These are phyloP conservation scores for Scylla paramamosain DNA, from an alignment of 1,140 invertebrate genomes.

Conservation along the genomic window DNA sequence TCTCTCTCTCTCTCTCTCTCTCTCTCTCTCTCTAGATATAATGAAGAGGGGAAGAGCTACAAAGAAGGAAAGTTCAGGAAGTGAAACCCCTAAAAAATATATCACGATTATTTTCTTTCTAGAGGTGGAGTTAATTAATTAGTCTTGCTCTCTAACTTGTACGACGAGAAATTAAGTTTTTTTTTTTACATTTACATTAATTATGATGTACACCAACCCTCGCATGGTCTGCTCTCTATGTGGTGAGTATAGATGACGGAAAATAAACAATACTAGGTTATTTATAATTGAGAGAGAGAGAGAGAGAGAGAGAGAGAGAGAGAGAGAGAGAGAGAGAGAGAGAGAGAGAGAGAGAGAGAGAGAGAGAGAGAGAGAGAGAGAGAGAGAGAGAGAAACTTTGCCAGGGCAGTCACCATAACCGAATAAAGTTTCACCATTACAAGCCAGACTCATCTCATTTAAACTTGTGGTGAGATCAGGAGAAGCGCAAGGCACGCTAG, in stretches of 20 bases:
- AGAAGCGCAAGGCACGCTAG: background rate
- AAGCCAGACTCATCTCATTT: background rate
- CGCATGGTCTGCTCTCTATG: background rate
- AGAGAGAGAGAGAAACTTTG: background rate
- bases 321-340: background rate
- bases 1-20: constrained; percentile 17
- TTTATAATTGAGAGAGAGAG: background rate
- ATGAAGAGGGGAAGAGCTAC: background rate
- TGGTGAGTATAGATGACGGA: too few species aligned
- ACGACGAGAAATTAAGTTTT: background rate
- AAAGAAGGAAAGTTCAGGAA: background rate
- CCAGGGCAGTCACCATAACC: background rate
- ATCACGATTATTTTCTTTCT: background rate
- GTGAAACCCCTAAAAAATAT: background rate
- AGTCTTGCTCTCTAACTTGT: background rate
- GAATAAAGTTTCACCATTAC: background rate
- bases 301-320: background rate
- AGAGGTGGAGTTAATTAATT: background rate
- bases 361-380: constrained; percentile 12
- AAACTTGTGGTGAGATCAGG: background rate
- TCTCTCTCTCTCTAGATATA: background rate
- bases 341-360: background rate
- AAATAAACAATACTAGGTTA: too few species aligned
- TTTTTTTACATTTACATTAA: background rate
- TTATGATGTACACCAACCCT: background rate